A percentile compares a stretch with the other conserved stretches of the same genome.
These are phyloP conservation scores for Epinotia nisella DNA, from an alignment of 2,888 invertebrate genomes.

Conservation along the genomic window DNA sequence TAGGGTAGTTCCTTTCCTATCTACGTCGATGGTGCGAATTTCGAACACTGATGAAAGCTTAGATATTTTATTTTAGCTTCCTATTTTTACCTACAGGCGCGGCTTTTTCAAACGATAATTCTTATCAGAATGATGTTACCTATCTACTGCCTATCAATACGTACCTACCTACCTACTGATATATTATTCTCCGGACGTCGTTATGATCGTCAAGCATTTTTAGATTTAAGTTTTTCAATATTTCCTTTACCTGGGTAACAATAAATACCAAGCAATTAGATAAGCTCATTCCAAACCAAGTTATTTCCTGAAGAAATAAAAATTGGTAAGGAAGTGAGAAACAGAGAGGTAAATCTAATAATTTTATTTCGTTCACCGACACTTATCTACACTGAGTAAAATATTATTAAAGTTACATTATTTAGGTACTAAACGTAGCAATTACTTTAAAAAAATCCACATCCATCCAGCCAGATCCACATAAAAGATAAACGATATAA, in stretches of 20 bases:
- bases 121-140: conserved; percentile 28
- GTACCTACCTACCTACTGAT: no score
- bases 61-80: conserved; percentile 26
- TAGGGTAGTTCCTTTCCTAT: not conserved
- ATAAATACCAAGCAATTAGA: conserved; percentile 32
- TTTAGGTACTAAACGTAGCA: not conserved
- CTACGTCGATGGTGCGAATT: no score
- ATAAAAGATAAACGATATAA: not conserved
- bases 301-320: conserved; percentile 16
- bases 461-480: not conserved
- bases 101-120: conserved; percentile 19
- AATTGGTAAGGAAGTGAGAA: conserved; percentile 1
- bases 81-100: conserved; percentile 10
- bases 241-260: conserved; percentile 20
- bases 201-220: conserved; percentile 19
- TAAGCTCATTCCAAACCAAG: conserved; percentile 12
- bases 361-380: no score
- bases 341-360: conserved; percentile 8
- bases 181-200: conserved; percentile 5
- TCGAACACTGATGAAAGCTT: no score
- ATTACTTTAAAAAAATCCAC: not conserved
- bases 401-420: not conserved
- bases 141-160: not conserved
- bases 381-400: not conserved
- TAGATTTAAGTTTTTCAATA: conserved; percentile 14